These are phyloP conservation scores for Pelochelys cantorii DNA, from an alignment of 2,797 vertebrate genomes.

Conservation along the genomic window DNA sequence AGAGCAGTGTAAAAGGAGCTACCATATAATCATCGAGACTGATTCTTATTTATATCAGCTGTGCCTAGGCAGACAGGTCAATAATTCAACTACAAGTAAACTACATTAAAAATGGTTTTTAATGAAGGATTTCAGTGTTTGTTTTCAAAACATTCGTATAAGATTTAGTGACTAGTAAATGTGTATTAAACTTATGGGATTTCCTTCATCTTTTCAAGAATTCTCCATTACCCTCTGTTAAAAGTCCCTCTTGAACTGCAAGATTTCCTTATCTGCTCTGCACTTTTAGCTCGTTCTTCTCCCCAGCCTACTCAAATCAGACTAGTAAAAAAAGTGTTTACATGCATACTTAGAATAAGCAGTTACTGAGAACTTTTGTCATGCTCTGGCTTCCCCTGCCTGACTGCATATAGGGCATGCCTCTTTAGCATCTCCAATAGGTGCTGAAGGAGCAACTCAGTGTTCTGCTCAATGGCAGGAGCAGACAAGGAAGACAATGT, in stretches of 20 bases:
- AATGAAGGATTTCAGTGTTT: not conserved
- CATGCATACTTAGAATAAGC: not conserved
- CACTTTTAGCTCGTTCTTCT: not conserved
- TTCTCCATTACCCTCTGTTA: not conserved
- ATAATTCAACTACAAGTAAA: not conserved
- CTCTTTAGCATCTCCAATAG: not conserved
- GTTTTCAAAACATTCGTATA: not conserved
- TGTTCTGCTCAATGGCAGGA: not conserved
- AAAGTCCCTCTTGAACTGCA: not conserved
- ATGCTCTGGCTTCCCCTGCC: not conserved
- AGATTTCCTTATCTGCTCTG: not conserved
- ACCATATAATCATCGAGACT: not conserved
- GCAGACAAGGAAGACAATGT: not conserved
- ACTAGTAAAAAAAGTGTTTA: not conserved
- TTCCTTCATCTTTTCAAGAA: not conserved
- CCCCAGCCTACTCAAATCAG: not conserved
- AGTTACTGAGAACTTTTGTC: not conserved
- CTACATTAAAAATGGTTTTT: not conserved
- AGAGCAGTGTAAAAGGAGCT: not conserved
- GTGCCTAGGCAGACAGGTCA: not conserved
- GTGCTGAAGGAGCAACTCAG: not conserved
- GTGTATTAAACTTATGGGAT: accelerated
- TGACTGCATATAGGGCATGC: not conserved
- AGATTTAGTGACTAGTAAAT: not conserved
- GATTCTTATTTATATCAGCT: not conserved